Conservation (phyloP, 2,797 vertebrate genomes). For the Sebastes wilsoni region DNA sequence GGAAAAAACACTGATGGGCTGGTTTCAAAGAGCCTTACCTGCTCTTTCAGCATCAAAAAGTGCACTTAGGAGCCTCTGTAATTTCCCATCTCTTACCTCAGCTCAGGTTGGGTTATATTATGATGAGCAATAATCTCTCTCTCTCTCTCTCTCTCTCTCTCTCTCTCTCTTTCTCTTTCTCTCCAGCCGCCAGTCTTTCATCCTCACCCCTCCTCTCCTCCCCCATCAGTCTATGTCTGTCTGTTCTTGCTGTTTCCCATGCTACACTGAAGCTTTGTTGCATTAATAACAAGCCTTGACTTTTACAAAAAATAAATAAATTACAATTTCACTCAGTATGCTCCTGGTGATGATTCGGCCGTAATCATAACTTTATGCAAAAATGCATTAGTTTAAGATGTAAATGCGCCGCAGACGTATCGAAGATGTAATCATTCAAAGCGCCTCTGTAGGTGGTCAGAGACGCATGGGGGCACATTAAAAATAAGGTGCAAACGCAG, state of each 20-base stretch:
- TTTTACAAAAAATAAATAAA: not conserved
- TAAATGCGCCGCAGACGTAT: constrained; percentile 2
- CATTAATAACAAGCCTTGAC: constrained; percentile 39
- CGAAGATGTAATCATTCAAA: constrained; percentile 45
- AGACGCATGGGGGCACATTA: not conserved
- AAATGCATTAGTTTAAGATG: constrained; percentile 15
- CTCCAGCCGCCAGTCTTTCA: constrained; percentile 46
- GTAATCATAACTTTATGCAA: constrained; percentile 28
- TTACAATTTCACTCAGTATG: constrained; percentile 3
- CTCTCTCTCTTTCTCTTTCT: constrained; percentile 7
- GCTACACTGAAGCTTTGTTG: constrained; percentile 22
- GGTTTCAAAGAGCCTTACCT: constrained; percentile 71
- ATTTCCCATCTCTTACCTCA: constrained; percentile 62
- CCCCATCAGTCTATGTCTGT: constrained; percentile 15
- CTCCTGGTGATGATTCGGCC: not conserved
- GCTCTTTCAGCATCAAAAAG: constrained; percentile 72
- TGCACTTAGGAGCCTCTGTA: constrained; percentile 69
- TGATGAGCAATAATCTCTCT: constrained; percentile 48
- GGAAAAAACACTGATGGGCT: constrained; percentile 54
- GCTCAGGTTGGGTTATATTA: constrained; percentile 53
- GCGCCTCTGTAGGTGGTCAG: constrained; percentile 20
- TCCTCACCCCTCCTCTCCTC: constrained; percentile 18
- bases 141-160: not conserved
- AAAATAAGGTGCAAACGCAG: constrained; percentile 29
- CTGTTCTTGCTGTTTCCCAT: constrained; percentile 19